Base-by-base conservation (phyloP, 2,797 vertebrate genomes). In the Echiichthys vipera region DNA sequence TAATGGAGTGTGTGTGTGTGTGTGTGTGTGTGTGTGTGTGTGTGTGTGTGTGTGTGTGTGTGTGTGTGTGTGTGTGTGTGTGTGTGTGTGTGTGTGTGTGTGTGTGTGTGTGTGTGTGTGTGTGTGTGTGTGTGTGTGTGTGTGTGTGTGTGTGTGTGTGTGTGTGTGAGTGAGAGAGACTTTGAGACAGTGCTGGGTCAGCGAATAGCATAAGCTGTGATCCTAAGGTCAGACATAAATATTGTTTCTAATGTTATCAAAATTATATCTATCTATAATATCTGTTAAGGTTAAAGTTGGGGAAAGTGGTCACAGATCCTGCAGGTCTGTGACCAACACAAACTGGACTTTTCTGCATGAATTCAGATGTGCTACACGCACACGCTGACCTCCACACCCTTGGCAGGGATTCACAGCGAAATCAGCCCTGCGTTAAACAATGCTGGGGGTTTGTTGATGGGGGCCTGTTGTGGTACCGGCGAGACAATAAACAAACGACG, bases 1-100 rank as follows among this genome's bases (percentile, higher is more conserved):
- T 61, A 82, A 82, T 74, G 53, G 66, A 71, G 64, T 59, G 46
- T 55, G 25, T 36, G 15, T 70, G 22, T 57, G 43, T 50, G 43
- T 57, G 36, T 47, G 39, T 42, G 32, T 55, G 20, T 53, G 3
- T 40, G 25, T 64, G 13, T 70, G 27, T 36, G 45, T 34, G 34
- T 27, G 18, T 10, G 40, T n/a, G n/a, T n/a, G n/a, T n/a, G n/a
- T n/a, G n/a, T n/a, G n/a, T n/a, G n/a, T n/a, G n/a, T n/a, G n/a
- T n/a, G n/a, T n/a, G n/a, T n/a, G n/a, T n/a, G n/a, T n/a, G n/a
- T n/a, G n/a, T n/a, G n/a, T n/a, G n/a, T n/a, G n/a, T n/a, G n/a
- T n/a, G n/a, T n/a, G n/a, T n/a, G n/a, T n/a, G n/a, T n/a, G n/a
- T n/a, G n/a, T n/a, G n/a, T n/a, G n/a, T n/a, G n/a, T n/a, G n/a